A percentile compares a stretch with the other conserved stretches of the same genome.
These are phyloP conservation scores for Hesperia comma DNA, from an alignment of 2,888 invertebrate species.

Conservation along the genomic window DNA sequence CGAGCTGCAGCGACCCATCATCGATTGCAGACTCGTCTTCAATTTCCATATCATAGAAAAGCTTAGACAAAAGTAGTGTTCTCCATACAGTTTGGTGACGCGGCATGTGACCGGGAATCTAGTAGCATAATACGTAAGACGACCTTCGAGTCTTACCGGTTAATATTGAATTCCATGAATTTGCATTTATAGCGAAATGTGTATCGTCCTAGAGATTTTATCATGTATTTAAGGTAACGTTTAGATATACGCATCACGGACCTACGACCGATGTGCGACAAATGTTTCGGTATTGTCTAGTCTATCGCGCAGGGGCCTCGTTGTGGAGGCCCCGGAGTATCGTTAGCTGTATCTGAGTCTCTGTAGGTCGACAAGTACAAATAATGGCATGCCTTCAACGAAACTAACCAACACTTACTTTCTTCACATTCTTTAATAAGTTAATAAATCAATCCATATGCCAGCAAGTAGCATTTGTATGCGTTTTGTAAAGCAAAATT, in stretches of 20 bases:
- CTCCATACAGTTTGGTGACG: constrained; percentile 46
- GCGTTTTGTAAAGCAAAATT: no score
- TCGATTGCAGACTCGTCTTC: not conserved
- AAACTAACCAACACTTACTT: constrained; percentile 55
- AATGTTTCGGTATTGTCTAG: constrained; percentile 78
- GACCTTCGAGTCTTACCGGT: constrained; percentile 63
- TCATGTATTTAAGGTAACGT: constrained; percentile 78
- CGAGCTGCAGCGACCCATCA: not conserved
- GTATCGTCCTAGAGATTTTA: constrained; percentile 82
- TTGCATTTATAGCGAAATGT: constrained; percentile 83
- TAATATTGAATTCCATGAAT: constrained; percentile 83
- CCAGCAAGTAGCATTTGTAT: not conserved
- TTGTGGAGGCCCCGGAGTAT: constrained; percentile 55
- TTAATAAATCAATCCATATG: not conserved
- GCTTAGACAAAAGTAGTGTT: constrained; percentile 24
- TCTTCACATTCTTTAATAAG: constrained; percentile 47
- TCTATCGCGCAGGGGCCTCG: constrained; percentile 65
- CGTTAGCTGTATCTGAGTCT: constrained; percentile 65
- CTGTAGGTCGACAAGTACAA: constrained; percentile 77
- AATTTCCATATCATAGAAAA: constrained; percentile 29
- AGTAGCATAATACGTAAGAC: constrained; percentile 81
- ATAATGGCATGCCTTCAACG: constrained; percentile 70
- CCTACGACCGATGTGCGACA: constrained; percentile 70
- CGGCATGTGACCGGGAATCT: constrained; percentile 65
- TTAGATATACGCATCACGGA: constrained; percentile 71